phyloP scores from a whole-genome alignment of 2,888 invertebrate species.

The Laothoe populi region DNA sequence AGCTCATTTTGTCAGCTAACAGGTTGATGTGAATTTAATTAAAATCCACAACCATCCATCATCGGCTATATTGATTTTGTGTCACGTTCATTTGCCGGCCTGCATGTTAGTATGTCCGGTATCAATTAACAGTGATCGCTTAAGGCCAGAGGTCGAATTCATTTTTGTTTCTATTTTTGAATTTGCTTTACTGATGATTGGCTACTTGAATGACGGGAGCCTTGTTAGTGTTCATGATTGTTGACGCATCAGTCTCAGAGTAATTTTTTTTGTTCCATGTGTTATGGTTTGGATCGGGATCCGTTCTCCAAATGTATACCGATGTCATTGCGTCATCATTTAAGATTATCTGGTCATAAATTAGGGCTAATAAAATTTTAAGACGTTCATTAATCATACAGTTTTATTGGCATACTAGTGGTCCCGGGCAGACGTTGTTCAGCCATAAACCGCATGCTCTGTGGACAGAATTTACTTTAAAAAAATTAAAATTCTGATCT shows the following conservation, averaged over 20 bases:
- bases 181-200: slow-evolving; percentile 9
- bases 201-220: slow-evolving; percentile 14
- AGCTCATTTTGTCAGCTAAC: slow-evolving; percentile 77
- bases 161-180: slow-evolving; percentile 20
- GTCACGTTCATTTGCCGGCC: slow-evolving; percentile 70
- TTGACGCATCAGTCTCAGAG: not conserved
- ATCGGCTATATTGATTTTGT: slow-evolving; percentile 77
- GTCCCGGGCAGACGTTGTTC: too few species aligned
- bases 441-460: too few species aligned
- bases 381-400: not conserved
- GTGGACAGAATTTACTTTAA: too few species aligned
- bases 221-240: slow-evolving; percentile 4
- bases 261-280: slow-evolving; percentile 4
- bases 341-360: not conserved
- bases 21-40: slow-evolving; percentile 79
- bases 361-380: not conserved
- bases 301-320: not conserved
- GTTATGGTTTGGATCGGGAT: not conserved
- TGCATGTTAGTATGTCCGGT: slow-evolving; percentile 52
- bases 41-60: slow-evolving; percentile 80
- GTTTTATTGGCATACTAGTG: not conserved
- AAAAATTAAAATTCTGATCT: too few species aligned
- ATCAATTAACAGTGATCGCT: slow-evolving; percentile 65
- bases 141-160: slow-evolving; percentile 8
- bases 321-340: not conserved